Evolutionary conservation across 30 jellyfish, hydroid and myxozoan species (phyloP), one percentile per base, ranked within the genome.

Genomic region (Hydractinia echinata): DNA sequence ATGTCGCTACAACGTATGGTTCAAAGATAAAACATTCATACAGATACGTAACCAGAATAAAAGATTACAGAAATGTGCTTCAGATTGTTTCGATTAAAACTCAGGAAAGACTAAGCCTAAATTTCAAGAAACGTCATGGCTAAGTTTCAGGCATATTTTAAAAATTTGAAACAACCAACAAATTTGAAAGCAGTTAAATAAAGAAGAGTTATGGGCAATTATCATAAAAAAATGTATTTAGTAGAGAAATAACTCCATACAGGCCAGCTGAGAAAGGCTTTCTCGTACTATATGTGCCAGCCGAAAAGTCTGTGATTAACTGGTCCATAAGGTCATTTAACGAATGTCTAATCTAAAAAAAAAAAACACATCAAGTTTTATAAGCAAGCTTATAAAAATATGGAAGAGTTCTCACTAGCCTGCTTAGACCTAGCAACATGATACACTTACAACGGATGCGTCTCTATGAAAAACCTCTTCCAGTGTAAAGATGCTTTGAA

Each of bases 381-480:
- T 58, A 58, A 13, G 18, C 69, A 58, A 58, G 18, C 19, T 13
- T 13, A 58, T 16, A 58, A 58, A 58, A 58, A 13, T 58, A 11
- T 58, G 69, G 15, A 58, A 58, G 69, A 58, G 18, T 11, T 11
- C 18, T 58, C 18, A 58, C 69, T 13, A 58, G 19, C 15, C 19
- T 58, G 15, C 69, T 16, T 58, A 16, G 69, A 58, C 18, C 19
- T 58, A 16, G 3, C 19, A 16, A 58, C 15, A 58, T 11, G 18
- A 64, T 64, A 54, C 7, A 51, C 96, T 67, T 76, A 92, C 98
- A 84, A 72, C 81, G 55, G 95, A 95, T 21, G 88, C 91, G 58
- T 92, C 98, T 19, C 98, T 82, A 52, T 92, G 98, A 61, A 92
- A 92, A 51, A 92, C 98, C 60, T 87, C 98, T 76, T 92, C 98